Evolutionary conservation across 2,888 invertebrate species (phyloP).

Genomic region (Clostera curtula): DNA sequence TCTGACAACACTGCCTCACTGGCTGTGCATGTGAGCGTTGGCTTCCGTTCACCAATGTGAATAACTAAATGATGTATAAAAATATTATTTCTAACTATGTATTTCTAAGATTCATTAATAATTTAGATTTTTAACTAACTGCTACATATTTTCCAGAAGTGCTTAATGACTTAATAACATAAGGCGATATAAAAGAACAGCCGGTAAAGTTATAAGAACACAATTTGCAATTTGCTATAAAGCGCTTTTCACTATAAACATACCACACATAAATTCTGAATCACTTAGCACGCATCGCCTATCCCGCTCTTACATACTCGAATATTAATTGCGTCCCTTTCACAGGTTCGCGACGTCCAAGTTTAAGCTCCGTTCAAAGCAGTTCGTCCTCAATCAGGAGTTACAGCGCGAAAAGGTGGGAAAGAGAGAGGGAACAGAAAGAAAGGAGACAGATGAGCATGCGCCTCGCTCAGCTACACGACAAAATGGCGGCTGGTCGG

Average conservation of each 20-base stretch:
- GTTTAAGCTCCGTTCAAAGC: conserved; percentile 90
- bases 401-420: conserved; percentile 86
- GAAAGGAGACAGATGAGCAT: conserved; percentile 87
- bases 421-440: conserved; percentile 87
- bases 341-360: conserved; percentile 91
- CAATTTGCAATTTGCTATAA: no score
- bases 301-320: conserved; percentile 1
- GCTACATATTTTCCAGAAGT: no score
- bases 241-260: conserved; percentile 14
- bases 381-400: conserved; percentile 88
- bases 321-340: conserved; percentile 13
- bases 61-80: background rate
- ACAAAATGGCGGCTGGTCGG: conserved; percentile 73
- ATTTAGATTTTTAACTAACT: no score
- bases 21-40: conserved; percentile 45
- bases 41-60: conserved; percentile 13
- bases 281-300: conserved; percentile 14
- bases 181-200: no score
- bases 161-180: no score
- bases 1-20: no score
- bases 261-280: no score
- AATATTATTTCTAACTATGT: background rate
- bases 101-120: no score
- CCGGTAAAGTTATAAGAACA: no score
- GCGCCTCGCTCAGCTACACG: conserved; percentile 80